Base-by-base conservation (phyloP, 2,888 invertebrate species). In the Sylvicola cinctus region DNA sequence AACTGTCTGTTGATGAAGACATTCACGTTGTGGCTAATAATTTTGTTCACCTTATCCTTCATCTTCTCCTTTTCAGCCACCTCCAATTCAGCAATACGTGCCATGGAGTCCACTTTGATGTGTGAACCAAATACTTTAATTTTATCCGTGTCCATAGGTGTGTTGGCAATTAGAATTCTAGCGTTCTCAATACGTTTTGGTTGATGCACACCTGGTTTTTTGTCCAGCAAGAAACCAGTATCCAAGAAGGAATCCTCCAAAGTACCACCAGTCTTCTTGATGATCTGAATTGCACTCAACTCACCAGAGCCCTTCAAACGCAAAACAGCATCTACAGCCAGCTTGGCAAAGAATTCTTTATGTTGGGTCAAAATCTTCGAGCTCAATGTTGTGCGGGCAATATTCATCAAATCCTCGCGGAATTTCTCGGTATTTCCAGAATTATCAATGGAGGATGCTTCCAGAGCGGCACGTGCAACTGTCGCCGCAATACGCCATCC, bases 61-160 rank as follows among this genome's bases (percentile, higher is more conserved):
- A 99, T 99, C 55, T 99, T 99, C 52, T 95, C 90, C 53, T 96
- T 98, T 54, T 99, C 98, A 2, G 96, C 96, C 31, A 83, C 60
- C 62, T 99, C 98, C 33, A 99, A 62, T 50, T 98, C 96, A 4
- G 98, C 98, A 41, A 99, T 88, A 59, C 96, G 85, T 1, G 85
- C 75, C 72, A 87, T 75, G 0, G 87, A 87, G 54, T 87, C 85
- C 1, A 85, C 87, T 49, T 84, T 78, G 43, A 87, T 91, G 42
- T 88, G 77, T 29, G 93, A 93, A 30, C 96, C 96, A 60, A 98
- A 98, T 15, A 98, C 77, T 66, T 98, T 96, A 44, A 98, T 93
- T 62, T 99, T 99, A 53, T 99, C 98, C 1, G 95, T 90, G 62
- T 99, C 98, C 98, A 99, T 99, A 0, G 98, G 91, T 8, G 98